Conservation (phyloP, 2,888 invertebrate species). For the Halictus quadricinctus region DNA sequence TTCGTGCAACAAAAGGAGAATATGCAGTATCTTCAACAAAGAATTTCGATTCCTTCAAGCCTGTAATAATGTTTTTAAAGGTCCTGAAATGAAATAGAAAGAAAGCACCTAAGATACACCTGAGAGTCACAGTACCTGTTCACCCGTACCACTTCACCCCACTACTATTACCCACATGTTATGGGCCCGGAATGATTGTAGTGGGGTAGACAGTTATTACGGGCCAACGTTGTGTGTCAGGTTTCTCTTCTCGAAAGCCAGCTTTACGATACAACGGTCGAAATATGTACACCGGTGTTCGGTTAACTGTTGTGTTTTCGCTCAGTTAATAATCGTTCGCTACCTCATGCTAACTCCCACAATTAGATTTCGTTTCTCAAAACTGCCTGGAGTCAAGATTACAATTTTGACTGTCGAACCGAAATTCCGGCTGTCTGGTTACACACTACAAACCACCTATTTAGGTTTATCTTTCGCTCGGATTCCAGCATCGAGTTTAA, state of each 20-base stretch:
- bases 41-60: too few relatives aligned
- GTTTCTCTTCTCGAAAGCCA: neutral
- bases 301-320: neutral
- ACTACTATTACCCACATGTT: neutral
- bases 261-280: neutral
- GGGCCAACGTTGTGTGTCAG: neutral
- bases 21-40: too few relatives aligned
- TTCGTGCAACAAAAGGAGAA: neutral
- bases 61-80: too few relatives aligned
- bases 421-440: neutral
- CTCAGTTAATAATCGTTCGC: neutral
- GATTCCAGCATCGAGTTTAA: neutral
- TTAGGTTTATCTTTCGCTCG: neutral
- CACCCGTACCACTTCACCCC: neutral
- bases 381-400: neutral
- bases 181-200: constrained; percentile 1
- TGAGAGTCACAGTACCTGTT: neutral
- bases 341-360: neutral
- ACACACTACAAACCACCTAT: neutral
- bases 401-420: neutral
- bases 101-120: neutral
- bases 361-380: neutral
- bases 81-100: neutral
- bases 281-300: neutral
- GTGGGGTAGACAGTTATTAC: neutral